Evolutionary conservation across 2,113 vertebrate genomes (phyloP).

Genomic region (Oncorhynchus mykiss): DNA sequence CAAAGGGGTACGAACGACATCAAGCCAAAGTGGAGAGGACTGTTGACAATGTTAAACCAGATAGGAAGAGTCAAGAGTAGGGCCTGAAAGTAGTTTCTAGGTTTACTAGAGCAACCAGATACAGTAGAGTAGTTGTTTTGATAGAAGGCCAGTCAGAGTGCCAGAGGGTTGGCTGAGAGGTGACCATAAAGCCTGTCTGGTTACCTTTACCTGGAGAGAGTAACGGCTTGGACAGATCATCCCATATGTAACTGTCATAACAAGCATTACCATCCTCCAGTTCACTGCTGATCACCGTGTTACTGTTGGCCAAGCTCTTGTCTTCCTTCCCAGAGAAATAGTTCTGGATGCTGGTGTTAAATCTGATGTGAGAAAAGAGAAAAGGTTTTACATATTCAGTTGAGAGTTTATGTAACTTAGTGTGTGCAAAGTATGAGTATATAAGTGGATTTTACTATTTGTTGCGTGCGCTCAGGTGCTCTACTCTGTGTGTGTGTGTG

Average conservation of each 20-base stretch:
- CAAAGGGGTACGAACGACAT: too few species aligned
- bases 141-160: not conserved
- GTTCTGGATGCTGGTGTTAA: constrained; percentile 79
- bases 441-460: too few species aligned
- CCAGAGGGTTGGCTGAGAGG: not conserved
- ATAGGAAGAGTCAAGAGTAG: not conserved
- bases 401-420: too few species aligned
- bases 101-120: not conserved
- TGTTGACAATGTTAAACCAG: not conserved
- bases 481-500: too few species aligned
- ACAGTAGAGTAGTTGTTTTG: not conserved
- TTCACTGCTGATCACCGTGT: constrained; percentile 74
- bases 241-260: constrained; percentile 72
- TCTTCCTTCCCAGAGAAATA: constrained; percentile 53
- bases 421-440: too few species aligned
- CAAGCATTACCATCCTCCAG: constrained; percentile 85
- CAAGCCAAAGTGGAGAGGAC: too few species aligned
- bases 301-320: constrained; percentile 79
- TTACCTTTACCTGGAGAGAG: constrained; percentile 87
- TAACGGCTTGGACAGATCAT: constrained; percentile 84
- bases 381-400: too few species aligned
- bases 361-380: constrained; percentile 61
- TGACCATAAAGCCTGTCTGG: constrained; percentile 76
- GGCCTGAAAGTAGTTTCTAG: not conserved
- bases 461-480: too few species aligned